Conservation (phyloP, 1,140 invertebrate genomes). For the Cardiocondyla obscurior region DNA sequence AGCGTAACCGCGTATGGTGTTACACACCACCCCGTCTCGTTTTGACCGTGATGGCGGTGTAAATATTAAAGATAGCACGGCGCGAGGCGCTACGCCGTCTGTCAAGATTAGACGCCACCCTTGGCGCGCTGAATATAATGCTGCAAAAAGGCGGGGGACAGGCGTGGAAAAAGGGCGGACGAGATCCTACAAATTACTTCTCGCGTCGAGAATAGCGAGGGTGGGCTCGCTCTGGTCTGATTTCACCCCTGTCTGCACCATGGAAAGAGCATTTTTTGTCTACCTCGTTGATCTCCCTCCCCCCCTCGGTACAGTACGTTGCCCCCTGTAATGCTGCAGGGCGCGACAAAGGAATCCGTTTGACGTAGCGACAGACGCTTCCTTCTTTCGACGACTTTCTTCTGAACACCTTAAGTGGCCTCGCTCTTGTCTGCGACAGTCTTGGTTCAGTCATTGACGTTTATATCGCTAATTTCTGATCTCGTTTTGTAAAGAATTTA, state of each 20-base stretch:
- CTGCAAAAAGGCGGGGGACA: neutral
- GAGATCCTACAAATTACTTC: slow-evolving; percentile 53
- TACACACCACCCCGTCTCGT: neutral
- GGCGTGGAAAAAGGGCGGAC: slow-evolving; percentile 45
- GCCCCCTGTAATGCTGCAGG: neutral
- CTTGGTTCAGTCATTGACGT: neutral
- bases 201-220: slow-evolving; percentile 16
- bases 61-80: slow-evolving; percentile 64
- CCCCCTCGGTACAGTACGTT: neutral
- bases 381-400: slow-evolving; percentile 3
- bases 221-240: slow-evolving; percentile 28
- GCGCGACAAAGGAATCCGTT: slow-evolving; percentile 33
- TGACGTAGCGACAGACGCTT: slow-evolving; percentile 28
- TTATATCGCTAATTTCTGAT: neutral
- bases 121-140: slow-evolving; percentile 19
- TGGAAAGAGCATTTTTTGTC: slow-evolving; percentile 31
- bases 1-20: neutral
- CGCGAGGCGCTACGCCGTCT: slow-evolving; percentile 30
- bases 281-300: neutral
- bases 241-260: slow-evolving; percentile 46
- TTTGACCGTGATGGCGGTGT: slow-evolving; percentile 43
- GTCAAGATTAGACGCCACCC: slow-evolving; percentile 63
- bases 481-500: neutral
- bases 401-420: neutral
- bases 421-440: neutral